phyloP scores from a whole-genome alignment of 2,888 invertebrate species.

The Amiota minor region DNA sequence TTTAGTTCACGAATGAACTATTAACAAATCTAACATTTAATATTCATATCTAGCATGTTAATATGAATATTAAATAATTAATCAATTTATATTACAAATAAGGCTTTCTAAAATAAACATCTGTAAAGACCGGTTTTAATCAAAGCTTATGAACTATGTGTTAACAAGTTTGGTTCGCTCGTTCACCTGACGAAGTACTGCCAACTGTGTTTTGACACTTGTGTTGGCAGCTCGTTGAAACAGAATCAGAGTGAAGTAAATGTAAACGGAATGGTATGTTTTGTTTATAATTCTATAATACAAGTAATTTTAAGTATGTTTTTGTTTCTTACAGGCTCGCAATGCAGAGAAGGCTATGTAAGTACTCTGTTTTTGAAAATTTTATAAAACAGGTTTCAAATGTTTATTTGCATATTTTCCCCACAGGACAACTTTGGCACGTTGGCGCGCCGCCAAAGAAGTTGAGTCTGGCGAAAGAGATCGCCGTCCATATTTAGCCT shows the following conservation, averaged over 20 bases:
- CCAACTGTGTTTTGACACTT: no score
- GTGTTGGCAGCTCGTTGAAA: no score
- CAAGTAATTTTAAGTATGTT: constrained; percentile 16
- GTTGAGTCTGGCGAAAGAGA: constrained; percentile 91
- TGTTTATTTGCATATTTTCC: not conserved
- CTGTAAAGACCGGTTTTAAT: no score
- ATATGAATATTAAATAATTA: no score
- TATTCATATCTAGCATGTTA: no score
- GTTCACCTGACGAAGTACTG: no score
- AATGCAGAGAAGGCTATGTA: constrained; percentile 98
- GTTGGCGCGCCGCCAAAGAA: constrained; percentile 97
- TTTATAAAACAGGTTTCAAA: not conserved
- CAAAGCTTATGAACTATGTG: no score
- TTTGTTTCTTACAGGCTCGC: constrained; percentile 81
- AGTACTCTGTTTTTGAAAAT: constrained; percentile 73
- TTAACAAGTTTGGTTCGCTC: no score
- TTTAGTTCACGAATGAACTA: no score
- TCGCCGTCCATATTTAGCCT: constrained; percentile 93
- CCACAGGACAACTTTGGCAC: constrained; percentile 91
- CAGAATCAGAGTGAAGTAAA: constrained; percentile 37
- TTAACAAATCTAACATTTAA: no score
- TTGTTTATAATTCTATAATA: not conserved
- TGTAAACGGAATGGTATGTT: constrained; percentile 57
- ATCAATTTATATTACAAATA: no score
- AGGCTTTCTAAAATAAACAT: no score